Evolutionary conservation across 2,797 vertebrate genomes (phyloP), one percentile per base, ranked within the genome.

Genomic region (Eupleurogrammus muticus): DNA sequence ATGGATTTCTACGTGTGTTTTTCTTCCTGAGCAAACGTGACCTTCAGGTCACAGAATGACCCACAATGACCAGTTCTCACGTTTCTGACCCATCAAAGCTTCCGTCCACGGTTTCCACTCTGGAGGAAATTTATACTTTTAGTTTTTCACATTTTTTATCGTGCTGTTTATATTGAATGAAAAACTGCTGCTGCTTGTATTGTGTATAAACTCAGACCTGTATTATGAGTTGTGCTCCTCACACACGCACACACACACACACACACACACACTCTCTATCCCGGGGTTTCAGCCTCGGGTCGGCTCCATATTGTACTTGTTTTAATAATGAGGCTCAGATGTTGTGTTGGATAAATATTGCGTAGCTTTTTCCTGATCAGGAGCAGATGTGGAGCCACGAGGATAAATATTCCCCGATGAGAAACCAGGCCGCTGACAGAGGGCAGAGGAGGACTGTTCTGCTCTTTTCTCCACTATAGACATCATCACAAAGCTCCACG

Each of bases 351-450:
- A 56, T 66, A 60, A 79, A 80, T 75, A 69, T 73, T 83, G 46
- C 54, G 5, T 77, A 67, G n/a, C 52, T 72, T 78, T 78, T 68
- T 73, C 50, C 17, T 23, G 44, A 83, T 78, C 75, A 78, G 67
- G 58, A 86, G 62, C 88, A 90, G 88, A 87, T 91, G 89, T 84
- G 77, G 19, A 58, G 48, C 47, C 17, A 24, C 0, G 12, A 10
- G 3, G 44, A 23, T 58, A 24, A 68, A 28, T 36, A 56, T 11
- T 59, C 47, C 68, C 61, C 13, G 65, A 32, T 46, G 71, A 49
- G 51, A 42, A 40, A 56, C 14, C n/a, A 58, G 10, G 50, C 28
- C 59, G 48, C 64, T 67, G 64, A 70, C 47, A 34, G 76, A 50
- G 61, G 61, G 56, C 63, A 74, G 70, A 66, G 42, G 44, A 42